A percentile compares a stretch with the other conserved stretches of the same genome.
Evolutionary conservation across 2,888 invertebrate species (phyloP).

Genomic region (Amphipyra tragopoginis): DNA sequence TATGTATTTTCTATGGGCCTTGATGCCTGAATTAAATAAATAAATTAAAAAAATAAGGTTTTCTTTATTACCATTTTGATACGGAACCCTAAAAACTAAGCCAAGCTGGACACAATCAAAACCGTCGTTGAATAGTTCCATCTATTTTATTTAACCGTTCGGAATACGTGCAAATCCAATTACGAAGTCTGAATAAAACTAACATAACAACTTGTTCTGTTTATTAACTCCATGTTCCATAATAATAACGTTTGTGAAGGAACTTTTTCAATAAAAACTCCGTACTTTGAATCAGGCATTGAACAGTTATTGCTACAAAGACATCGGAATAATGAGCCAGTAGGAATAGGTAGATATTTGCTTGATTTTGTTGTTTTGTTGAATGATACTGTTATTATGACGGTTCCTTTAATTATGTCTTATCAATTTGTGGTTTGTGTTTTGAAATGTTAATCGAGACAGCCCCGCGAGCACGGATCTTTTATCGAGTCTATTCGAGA

Average conservation of each 20-base stretch:
- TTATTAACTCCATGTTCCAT: slow-evolving; percentile 25
- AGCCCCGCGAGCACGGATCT: too few species aligned
- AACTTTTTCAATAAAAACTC: slow-evolving; percentile 47
- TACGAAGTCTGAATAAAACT: slow-evolving; percentile 14
- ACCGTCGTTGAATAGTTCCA: background rate
- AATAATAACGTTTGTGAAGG: slow-evolving; percentile 25
- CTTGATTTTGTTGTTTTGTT: background rate
- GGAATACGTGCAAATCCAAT: slow-evolving; percentile 19
- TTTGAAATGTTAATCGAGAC: slow-evolving; percentile 8
- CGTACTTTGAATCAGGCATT: slow-evolving; percentile 11
- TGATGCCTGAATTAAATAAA: too few species aligned
- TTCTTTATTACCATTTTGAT: too few species aligned
- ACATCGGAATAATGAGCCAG: slow-evolving; percentile 14
- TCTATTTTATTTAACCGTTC: slow-evolving; percentile 7
- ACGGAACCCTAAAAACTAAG: background rate
- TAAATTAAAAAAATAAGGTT: too few species aligned
- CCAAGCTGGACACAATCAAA: background rate
- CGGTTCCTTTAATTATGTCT: too few species aligned
- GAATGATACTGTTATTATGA: background rate
- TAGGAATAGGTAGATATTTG: background rate
- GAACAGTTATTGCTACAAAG: slow-evolving; percentile 2
- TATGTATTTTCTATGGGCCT: too few species aligned
- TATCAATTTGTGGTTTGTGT: background rate
- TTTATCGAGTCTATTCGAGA: too few species aligned
- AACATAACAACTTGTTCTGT: slow-evolving; percentile 22